Evolutionary conservation across 2,888 invertebrate species (phyloP), one percentile per base, ranked within the genome.

Genomic region (Dicranocentrus wangi): DNA sequence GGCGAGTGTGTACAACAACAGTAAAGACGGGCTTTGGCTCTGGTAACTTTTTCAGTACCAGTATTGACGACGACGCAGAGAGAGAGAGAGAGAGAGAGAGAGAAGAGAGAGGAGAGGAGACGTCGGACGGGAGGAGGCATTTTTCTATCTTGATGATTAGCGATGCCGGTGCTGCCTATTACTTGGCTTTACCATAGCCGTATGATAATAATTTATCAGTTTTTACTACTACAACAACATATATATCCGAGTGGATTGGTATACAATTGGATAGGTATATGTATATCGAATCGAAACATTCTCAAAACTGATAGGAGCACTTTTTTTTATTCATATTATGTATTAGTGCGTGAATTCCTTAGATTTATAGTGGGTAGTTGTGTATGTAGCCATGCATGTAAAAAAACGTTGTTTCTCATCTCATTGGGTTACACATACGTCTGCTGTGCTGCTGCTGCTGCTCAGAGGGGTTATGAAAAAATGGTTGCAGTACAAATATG

Each of bases 121-220:
- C 63, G 39, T 39, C 32, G 63, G 32, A 68, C 32, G 32, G 53
- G 68, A 51, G 47, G 51, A 69, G 69, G 55, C 28, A 55, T 39
- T 69, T 69, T 68, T 53, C 25, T 68, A 15, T 28, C 55, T 69
- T 39, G 21, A 69, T 69, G 69, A 69, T 69, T 69, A 53, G 69
- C 69, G 55, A 69, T 69, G 55, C 69, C 21, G 21, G 69, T 23
- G 32, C 68, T 53, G 68, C 68, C 68, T 68, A 53, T 68, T 32
- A 69, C 28, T 32, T 55, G 55, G 25, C 25, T 55, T 55, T 55
- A 23, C 55, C 55, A 23, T 21, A 55, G 55, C 55, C 23, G 55
- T 55, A 55, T 55, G 55, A 55, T 55, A 55, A 55, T 55, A 55
- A 55, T 55, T 55, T 55, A 55, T 55, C 55, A 55, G 55, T 55